Percentiles rank a stretch among this genome's conserved stretches.
Evolutionary conservation across 2,888 invertebrate genomes (phyloP).

Genomic region (Bimastos eiseni): DNA sequence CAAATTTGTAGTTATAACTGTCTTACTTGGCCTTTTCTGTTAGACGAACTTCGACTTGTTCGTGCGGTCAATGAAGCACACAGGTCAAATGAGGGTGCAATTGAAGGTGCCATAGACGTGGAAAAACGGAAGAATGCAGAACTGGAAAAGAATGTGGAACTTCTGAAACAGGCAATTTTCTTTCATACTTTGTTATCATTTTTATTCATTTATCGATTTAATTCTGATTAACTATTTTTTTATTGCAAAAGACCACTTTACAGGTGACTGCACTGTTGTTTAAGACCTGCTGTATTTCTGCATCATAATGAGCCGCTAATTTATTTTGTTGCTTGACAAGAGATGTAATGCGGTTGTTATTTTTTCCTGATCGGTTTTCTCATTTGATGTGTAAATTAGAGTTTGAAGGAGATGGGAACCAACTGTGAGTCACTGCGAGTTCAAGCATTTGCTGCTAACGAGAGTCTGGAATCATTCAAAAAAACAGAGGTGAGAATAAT

Average conservation of each 20-base stretch:
- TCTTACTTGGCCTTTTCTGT: background rate
- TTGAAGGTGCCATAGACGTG: conserved; percentile 49
- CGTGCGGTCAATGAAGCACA: conserved; percentile 52
- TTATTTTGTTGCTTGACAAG: background rate
- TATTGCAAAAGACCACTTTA: background rate
- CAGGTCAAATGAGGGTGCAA: conserved; percentile 52
- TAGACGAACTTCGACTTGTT: conserved; percentile 54
- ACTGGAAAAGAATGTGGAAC: conserved; percentile 50
- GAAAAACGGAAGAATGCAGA: conserved; percentile 52
- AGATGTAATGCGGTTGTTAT: background rate
- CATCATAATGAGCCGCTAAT: background rate
- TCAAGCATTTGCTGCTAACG: background rate
- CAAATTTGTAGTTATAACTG: no score
- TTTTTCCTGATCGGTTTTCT: background rate
- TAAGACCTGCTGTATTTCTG: background rate
- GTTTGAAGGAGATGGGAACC: background rate
- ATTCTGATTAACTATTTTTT: background rate
- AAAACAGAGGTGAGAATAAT: conserved; percentile 13
- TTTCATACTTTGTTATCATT: background rate
- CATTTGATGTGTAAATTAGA: background rate
- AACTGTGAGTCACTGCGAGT: background rate
- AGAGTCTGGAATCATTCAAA: background rate
- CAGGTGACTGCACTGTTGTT: background rate
- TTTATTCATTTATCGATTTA: background rate
- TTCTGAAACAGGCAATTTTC: conserved; percentile 45